Evolutionary conservation across 2,797 vertebrate genomes (phyloP), one percentile per base, ranked within the genome.

Genomic region (Moxostoma hubbsi): DNA sequence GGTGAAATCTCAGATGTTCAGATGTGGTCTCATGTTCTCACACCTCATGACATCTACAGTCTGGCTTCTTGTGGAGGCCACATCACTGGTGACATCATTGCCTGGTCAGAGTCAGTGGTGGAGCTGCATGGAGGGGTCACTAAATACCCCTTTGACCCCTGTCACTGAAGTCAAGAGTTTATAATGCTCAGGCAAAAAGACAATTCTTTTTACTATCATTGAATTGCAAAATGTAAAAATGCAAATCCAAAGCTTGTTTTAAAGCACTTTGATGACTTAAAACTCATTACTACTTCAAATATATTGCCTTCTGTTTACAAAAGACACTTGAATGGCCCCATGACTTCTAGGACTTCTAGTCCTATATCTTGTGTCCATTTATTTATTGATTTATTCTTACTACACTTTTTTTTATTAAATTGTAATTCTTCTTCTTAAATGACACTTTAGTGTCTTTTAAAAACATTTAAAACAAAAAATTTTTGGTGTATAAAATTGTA

Each of bases 1-100:
- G 95, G 95, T 0, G 95, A 96, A 81, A 92, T 96, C 85, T 93
- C 95, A 0, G 94, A 96, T 76, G 85, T 96, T 78, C 93, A 96
- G 83, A 89, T 96, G 91, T 96, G 95, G 95, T 94, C 95, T 7
- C 92, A 90, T 0, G 88, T 94, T 64, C 92, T 96, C 77, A 91
- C 89, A 0, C 79, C 90, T 12, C 80, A 85, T 0, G 95, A 96
- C 82, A 90, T 96, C 88, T 91, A 92, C 85, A 90, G 87, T 82
- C 82, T 95, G 82, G 93, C 93, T 0, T 93, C 94, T 46, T 96
- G 95, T 16, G 81, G 92, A 55, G 90, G 90, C 80, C 92, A 90
- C 79, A 86, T 93, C 43, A 88, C 85, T 5, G 95, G 95, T 1
- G 93, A 95, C 6, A 80, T 96, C 75, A 89, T 96, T 9, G 86